Conservation (phyloP, 2,113 vertebrate genomes). For the Zapornia atra region DNA sequence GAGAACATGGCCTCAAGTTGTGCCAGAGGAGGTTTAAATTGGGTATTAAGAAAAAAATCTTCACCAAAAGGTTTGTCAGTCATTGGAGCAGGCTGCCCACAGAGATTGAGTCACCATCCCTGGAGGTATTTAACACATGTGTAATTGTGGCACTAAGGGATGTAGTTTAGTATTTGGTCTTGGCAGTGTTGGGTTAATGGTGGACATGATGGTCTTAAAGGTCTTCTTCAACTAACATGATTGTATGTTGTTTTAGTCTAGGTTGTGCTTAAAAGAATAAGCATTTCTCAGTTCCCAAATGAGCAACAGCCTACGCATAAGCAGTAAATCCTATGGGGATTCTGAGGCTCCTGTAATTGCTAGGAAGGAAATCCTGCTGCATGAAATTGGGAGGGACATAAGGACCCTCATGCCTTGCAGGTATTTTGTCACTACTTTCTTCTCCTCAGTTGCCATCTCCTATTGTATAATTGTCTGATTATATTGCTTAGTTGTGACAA, state of each 20-base stretch:
- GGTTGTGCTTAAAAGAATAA: neutral
- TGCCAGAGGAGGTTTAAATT: too few species aligned
- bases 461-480: neutral
- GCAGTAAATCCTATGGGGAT: neutral
- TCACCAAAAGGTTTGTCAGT: neutral
- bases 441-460: neutral
- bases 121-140: neutral
- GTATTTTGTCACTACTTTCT: neutral
- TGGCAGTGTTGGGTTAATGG: neutral
- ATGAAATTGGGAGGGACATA: neutral
- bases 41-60: too few species aligned
- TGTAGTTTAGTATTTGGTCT: neutral
- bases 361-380: neutral
- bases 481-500: neutral
- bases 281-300: neutral
- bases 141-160: neutral
- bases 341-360: neutral
- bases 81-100: neutral
- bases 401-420: neutral
- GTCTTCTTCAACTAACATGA: neutral
- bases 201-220: neutral
- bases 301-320: neutral
- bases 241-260: neutral
- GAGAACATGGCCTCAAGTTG: too few species aligned
- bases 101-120: neutral